A percentile compares a stretch with the other conserved stretches of the same genome.
phyloP scores from a whole-genome alignment of 2,113 vertebrate genomes.

The Pipa parva region DNA sequence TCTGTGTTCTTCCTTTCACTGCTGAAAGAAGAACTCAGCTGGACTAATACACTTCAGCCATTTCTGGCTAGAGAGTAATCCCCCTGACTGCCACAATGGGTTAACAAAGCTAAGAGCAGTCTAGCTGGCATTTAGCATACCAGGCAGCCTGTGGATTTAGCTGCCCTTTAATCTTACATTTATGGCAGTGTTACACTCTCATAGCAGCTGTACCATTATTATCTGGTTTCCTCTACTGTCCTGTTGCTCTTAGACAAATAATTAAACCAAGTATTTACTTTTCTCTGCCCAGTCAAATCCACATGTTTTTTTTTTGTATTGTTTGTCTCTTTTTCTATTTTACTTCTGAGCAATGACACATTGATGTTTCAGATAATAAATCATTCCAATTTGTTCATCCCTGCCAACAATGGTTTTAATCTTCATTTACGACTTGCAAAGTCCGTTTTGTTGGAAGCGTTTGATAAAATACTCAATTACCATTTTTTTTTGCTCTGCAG shows the following conservation, averaged over 20 bases:
- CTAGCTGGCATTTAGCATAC: no score
- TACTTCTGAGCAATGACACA: slow-evolving; percentile 67
- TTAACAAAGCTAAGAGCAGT: no score
- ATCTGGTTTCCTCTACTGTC: slow-evolving; percentile 56
- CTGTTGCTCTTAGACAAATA: slow-evolving; percentile 61
- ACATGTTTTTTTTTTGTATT: slow-evolving; percentile 21
- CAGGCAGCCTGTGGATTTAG: no score
- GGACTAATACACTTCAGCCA: no score
- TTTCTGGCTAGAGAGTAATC: no score
- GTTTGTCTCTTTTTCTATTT: slow-evolving; percentile 61
- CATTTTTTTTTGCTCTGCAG: slow-evolving; percentile 64
- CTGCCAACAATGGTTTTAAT: slow-evolving; percentile 78
- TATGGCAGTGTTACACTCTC: slow-evolving; percentile 50
- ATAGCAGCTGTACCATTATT: slow-evolving; percentile 65
- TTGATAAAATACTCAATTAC: slow-evolving; percentile 83
- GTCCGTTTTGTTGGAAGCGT: slow-evolving; percentile 71
- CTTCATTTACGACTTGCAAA: slow-evolving; percentile 77
- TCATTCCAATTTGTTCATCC: slow-evolving; percentile 78
- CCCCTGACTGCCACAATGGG: no score
- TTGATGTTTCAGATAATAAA: slow-evolving; percentile 76
- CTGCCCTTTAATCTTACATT: no score
- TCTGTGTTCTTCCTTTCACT: no score
- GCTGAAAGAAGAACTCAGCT: no score
- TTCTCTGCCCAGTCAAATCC: no score
- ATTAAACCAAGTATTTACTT: slow-evolving; percentile 61